Conservation (phyloP, 2,797 vertebrate genomes). For the Lepus townsendii region DNA sequence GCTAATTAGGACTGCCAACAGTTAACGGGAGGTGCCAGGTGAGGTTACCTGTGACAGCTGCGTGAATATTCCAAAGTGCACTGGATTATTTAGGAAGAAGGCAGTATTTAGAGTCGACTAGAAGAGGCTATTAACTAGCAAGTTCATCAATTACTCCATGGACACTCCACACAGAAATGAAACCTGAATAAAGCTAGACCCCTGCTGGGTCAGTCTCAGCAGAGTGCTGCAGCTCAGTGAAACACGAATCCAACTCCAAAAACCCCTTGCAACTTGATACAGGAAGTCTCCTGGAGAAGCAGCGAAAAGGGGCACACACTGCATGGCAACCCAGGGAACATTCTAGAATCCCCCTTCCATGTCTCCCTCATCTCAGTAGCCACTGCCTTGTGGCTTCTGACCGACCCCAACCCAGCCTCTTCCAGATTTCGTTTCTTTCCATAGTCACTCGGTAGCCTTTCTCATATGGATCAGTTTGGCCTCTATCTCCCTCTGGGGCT, state of each 20-base stretch:
- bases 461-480: rapidly evolving
- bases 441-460: neutral
- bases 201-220: neutral
- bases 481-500: neutral
- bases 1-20: neutral
- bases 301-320: neutral
- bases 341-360: neutral
- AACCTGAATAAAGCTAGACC: neutral
- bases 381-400: too few species aligned
- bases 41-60: conserved; percentile 1
- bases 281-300: neutral
- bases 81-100: conserved; percentile 7
- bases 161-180: neutral
- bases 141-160: neutral
- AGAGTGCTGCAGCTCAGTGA: neutral
- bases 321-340: neutral
- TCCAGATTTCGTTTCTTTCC: neutral
- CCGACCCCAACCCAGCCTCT: neutral
- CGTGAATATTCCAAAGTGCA: conserved; percentile 49
- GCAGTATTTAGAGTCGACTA: conserved; percentile 36
- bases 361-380: neutral
- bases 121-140: conserved; percentile 21
- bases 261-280: neutral
- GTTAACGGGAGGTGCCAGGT: neutral
- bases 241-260: neutral